Base-by-base conservation (phyloP, 1,140 invertebrate species). In the Neomicropteryx cornuta region DNA sequence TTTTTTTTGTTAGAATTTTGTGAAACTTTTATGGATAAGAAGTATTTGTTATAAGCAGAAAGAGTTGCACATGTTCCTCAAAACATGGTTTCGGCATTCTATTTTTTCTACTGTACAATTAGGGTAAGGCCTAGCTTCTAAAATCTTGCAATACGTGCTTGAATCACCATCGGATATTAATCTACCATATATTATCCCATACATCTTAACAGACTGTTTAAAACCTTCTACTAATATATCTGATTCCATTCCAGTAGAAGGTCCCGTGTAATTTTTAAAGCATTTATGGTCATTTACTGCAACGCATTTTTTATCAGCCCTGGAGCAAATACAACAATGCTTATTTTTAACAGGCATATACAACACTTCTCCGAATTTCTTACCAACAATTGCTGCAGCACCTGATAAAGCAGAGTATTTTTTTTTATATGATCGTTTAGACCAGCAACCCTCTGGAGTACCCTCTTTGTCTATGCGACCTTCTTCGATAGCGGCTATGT, bases 141-240 rank as follows among this genome's bases (percentile, higher is more conserved):
- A 1, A n/a, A 66, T 51, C 18, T 36, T 44, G 5, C 45, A 41
- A 33, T 50, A 55, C 2, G 58, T 52, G 23, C 44, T 59, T 13
- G 51, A 55, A 38, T 68, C 65, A 10, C 59, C 58, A 50, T 68
- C 65, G 3, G 39, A 58, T 44, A 68, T 56, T 1, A 66, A 29
- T 14, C 21, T 39, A 35, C 38, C 41, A 36, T 64, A 64, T 14
- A 55, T 52, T 1, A 66, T 3, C 1, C 55, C 48, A 47, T 66
- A 44, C 39, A 48, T 49, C 21, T 48, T 33, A 8, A 58, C 34
- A 36, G 54, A 56, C 8, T 22, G 11, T 19, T 41, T 31, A 44
- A 68, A 67, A 14, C 53, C 55, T 40, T 63, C 52, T 3, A 52
- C 33, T 24, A 66, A 53, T 6, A 54, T 50, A 32, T 59, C 48